Evolutionary conservation across 2,113 vertebrate species (phyloP), one percentile per base, ranked within the genome.

Genomic region (Myodes glareolus): DNA sequence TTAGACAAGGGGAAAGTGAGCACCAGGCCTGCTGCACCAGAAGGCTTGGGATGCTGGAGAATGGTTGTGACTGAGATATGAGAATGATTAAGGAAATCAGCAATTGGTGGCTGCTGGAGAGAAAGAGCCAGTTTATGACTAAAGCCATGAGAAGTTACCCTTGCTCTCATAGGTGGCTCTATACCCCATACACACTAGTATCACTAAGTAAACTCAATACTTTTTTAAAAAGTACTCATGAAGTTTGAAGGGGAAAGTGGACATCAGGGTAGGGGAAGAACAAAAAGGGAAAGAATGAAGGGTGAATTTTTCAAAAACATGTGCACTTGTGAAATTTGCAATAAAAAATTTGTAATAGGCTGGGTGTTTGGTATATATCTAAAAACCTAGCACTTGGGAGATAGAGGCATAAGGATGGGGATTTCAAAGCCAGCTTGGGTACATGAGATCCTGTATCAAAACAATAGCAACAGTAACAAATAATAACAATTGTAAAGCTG

Each of bases 1-100:
- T 13, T 33, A 68, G 55, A 21, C 12, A 50, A n/a, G 21, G 11
- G 36, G 12, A 55, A 14, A 17, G 1, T 33, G 21, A 33, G 23
- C 0, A 6, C 21, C 0, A 6, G 47, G 39, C 8, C 5, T 50
- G 31, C 17, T 36, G 29, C 10, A 2, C 1, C 0, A 9, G 29
- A 85, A 85, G 33, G 1, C 16, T 14, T 67, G 33, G 23, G 14
- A 7, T 58, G 1, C 8, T 63, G 73, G 72, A 84, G 65, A 80
- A 19, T 27, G 72, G 8, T 19, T 27, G 14, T 36, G 73, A 23
- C 7, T 36, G 9, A 2, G 31, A 50, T 68, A 16, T 4, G 29
- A 47, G n/a, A n/a, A 36, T n/a, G 10, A 88, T 13, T 47, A 67
- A 47, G 29, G 4, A 67, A 33, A 67, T 42, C 25, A 29, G n/a